Conservation (phyloP, 2,888 invertebrate species). For the Phoenoteleia sp. region DNA sequence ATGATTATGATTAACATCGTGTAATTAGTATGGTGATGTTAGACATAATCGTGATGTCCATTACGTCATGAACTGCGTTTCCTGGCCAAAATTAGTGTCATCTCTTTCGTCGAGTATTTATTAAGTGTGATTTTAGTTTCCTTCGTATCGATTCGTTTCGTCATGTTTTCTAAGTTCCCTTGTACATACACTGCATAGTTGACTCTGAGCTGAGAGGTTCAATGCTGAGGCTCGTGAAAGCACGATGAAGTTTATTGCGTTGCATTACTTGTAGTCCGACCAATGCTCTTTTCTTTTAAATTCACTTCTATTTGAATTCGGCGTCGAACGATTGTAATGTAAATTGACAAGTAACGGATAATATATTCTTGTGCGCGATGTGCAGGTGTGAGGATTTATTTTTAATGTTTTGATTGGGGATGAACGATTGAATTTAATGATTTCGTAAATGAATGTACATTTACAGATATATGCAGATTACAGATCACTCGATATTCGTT, state of each 20-base stretch:
- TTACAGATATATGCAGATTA: constrained; percentile 56
- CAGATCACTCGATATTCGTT: constrained; percentile 70
- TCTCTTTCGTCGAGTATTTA: too few species aligned
- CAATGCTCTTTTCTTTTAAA: not conserved
- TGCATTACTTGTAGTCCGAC: not conserved
- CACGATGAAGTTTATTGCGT: constrained; percentile 11
- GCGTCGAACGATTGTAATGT: constrained; percentile 22
- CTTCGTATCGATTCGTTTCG: too few species aligned
- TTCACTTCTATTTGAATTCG: constrained; percentile 9
- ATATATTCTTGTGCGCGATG: constrained; percentile 39
- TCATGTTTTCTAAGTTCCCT: too few species aligned
- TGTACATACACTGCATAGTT: not conserved
- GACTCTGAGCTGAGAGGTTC: constrained; percentile 20
- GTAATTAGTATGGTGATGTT: too few species aligned
- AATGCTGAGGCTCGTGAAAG: not conserved
- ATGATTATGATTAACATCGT: too few species aligned
- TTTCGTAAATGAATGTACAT: constrained; percentile 64
- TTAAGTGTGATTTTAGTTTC: too few species aligned
- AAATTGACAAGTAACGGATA: constrained; percentile 33
- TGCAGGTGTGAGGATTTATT: constrained; percentile 44
- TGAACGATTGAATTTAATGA: constrained; percentile 59
- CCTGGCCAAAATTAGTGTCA: too few species aligned
- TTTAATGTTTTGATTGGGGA: constrained; percentile 55
- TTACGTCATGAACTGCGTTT: too few species aligned
- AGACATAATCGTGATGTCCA: too few species aligned